phyloP scores from a whole-genome alignment of 53 echinoderm and acorn worm genomes.

The Holothuria leucospilota region DNA sequence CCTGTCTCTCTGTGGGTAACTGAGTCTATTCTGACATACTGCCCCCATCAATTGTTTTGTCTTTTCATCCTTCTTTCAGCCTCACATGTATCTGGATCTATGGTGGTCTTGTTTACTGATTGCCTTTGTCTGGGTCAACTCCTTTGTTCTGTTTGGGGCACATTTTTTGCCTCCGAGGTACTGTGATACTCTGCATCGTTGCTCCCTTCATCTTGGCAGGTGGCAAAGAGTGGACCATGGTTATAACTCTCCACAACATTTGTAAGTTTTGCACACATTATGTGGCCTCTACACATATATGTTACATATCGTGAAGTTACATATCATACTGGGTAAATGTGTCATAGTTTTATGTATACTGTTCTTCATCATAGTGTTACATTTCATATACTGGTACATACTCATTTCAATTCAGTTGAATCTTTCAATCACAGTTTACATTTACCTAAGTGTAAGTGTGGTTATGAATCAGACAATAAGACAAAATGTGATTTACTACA shows the following conservation, averaged over 20 bases:
- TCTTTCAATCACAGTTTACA: too few relatives aligned
- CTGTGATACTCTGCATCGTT: constrained; percentile 92
- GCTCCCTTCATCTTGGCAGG: constrained; percentile 90
- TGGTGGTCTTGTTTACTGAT: constrained; percentile 99
- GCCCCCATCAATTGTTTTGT: neutral
- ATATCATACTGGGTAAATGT: too few relatives aligned
- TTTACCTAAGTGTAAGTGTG: too few relatives aligned
- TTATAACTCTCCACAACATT: constrained; percentile 97
- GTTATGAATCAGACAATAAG: too few relatives aligned
- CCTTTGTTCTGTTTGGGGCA: constrained; percentile 96
- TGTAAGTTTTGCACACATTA: constrained; percentile 67
- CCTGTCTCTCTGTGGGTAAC: too few relatives aligned
- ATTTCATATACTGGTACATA: too few relatives aligned
- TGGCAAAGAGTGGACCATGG: constrained; percentile 99
- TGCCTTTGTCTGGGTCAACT: constrained; percentile 98
- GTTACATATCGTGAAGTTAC: too few relatives aligned
- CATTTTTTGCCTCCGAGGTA: constrained; percentile 94
- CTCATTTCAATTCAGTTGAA: too few relatives aligned
- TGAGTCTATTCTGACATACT: too few relatives aligned
- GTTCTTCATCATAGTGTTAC: too few relatives aligned
- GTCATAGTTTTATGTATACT: too few relatives aligned
- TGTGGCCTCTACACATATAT: neutral
- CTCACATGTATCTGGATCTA: constrained; percentile 73
- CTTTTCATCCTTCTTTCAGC: constrained; percentile 6
- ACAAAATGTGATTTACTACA: too few relatives aligned